Conservation (phyloP, 1,140 invertebrate species). For the Drosophila ficusphila region DNA sequence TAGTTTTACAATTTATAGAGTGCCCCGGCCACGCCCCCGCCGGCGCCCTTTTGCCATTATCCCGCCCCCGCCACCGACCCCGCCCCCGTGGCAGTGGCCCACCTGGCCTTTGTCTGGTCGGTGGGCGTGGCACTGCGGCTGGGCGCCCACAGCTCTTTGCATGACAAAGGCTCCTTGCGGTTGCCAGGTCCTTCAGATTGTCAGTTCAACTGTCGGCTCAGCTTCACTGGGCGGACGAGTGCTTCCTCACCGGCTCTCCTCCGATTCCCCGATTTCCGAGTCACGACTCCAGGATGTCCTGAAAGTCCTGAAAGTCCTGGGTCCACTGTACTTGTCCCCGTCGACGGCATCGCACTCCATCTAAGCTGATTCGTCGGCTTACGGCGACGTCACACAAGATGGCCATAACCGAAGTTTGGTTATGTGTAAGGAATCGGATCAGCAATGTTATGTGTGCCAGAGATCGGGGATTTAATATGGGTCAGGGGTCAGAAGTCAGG, state of each 20-base stretch:
- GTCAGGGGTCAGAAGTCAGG: no score
- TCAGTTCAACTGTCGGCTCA: slow-evolving; percentile 79
- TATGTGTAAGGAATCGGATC: slow-evolving; percentile 38
- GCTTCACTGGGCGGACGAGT: slow-evolving; percentile 24
- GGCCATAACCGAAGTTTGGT: slow-evolving; percentile 40
- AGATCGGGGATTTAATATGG: no score
- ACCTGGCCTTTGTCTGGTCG: slow-evolving; percentile 27
- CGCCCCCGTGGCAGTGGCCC: background rate
- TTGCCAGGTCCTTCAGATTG: slow-evolving; percentile 71
- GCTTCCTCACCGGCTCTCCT: background rate
- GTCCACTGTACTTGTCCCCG: slow-evolving; percentile 22
- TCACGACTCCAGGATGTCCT: no score
- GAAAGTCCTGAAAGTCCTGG: background rate
- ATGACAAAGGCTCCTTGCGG: slow-evolving; percentile 67
- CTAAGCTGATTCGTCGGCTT: slow-evolving; percentile 78
- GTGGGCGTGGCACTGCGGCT: slow-evolving; percentile 41
- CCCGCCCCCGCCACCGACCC: background rate
- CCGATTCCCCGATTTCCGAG: slow-evolving; percentile 2
- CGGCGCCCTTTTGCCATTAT: background rate
- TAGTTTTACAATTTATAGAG: slow-evolving; percentile 80
- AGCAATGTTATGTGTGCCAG: slow-evolving; percentile 19
- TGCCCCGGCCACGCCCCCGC: background rate
- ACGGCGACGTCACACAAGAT: slow-evolving; percentile 42
- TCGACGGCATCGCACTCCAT: slow-evolving; percentile 40
- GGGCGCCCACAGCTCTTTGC: slow-evolving; percentile 55